phyloP scores from a whole-genome alignment of 2,797 vertebrate genomes.

The Malurus splendens region DNA sequence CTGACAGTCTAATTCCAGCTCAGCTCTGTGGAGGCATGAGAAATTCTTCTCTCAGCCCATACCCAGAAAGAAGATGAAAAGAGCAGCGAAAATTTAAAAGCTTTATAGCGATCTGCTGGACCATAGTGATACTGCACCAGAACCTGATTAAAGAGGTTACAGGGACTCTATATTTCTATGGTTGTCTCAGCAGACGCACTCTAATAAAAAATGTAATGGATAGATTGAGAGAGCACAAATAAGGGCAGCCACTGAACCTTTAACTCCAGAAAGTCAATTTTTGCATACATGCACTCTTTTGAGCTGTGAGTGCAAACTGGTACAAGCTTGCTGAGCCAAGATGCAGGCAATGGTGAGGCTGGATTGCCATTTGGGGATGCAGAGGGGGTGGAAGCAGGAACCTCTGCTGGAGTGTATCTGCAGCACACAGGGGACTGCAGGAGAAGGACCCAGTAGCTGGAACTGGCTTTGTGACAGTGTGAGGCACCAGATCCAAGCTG shows the following conservation, averaged over 20 bases:
- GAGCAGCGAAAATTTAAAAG: neutral
- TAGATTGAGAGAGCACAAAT: neutral
- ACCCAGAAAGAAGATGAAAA: neutral
- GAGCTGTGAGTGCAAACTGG: neutral
- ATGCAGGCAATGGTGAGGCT: neutral
- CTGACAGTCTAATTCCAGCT: neutral
- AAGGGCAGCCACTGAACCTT: neutral
- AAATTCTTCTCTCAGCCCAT: neutral
- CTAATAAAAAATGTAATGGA: neutral
- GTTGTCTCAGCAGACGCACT: neutral
- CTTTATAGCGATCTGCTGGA: neutral
- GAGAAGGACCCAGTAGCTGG: neutral
- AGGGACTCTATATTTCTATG: neutral
- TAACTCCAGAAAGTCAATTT: neutral
- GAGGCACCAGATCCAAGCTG: neutral
- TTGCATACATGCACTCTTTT: neutral
- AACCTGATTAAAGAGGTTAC: neutral
- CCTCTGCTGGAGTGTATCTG: neutral
- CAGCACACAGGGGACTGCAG: neutral
- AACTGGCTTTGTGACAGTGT: neutral
- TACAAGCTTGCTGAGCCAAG: neutral
- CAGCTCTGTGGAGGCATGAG: neutral
- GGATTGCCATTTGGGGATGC: neutral
- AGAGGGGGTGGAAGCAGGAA: neutral
- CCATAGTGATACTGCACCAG: neutral